These are phyloP conservation scores for Sylvia borin DNA, from an alignment of 2,797 vertebrate genomes.

Conservation along the genomic window DNA sequence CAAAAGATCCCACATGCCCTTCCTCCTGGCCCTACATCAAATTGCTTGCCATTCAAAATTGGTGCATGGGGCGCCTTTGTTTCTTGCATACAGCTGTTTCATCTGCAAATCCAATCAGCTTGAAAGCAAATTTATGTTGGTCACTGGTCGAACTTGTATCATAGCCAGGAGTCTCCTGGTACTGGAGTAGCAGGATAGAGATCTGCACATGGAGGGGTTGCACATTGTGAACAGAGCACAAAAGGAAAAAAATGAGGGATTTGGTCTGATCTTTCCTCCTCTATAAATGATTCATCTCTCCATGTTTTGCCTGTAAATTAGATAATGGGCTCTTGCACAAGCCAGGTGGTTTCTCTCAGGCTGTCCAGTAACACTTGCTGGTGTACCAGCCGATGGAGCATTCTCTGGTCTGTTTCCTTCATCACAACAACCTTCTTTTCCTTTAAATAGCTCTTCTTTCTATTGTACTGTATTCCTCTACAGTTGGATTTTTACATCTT, in stretches of 20 bases:
- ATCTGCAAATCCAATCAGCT: neutral
- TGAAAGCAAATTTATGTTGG: neutral
- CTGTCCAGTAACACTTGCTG: neutral
- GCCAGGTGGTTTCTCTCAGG: neutral
- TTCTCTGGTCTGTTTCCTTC: neutral
- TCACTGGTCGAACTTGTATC: neutral
- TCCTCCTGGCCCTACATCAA: neutral
- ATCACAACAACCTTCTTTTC: neutral
- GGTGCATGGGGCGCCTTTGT: neutral
- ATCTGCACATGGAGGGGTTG: neutral
- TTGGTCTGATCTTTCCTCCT: neutral
- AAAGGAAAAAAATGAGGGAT: accelerated
- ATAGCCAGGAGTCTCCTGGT: neutral
- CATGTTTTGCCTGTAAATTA: neutral
- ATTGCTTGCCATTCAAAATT: neutral
- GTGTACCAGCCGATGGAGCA: neutral
- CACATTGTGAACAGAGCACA: neutral
- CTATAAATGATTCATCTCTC: neutral
- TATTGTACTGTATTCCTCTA: neutral
- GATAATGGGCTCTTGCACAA: neutral
- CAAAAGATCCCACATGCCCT: neutral
- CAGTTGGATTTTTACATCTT: neutral
- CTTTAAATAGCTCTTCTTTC: neutral
- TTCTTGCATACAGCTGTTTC: neutral
- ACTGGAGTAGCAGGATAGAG: neutral